Conservation (phyloP, 1,140 invertebrate genomes). For the Lysiphlebus fabarum region DNA sequence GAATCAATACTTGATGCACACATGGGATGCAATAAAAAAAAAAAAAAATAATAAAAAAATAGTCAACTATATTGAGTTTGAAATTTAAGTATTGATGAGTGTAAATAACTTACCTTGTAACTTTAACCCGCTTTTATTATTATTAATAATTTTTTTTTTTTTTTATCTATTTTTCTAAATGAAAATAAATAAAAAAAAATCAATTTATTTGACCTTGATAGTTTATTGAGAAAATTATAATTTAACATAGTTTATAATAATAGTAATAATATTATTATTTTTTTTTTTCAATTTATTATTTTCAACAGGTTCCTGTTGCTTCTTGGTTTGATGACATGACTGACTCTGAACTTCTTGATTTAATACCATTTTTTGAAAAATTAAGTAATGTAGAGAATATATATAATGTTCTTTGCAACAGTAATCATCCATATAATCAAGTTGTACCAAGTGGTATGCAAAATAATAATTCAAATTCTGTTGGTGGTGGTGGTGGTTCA, state of each 20-base stretch:
- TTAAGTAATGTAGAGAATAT: conserved; percentile 92
- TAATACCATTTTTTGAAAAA: conserved; percentile 95
- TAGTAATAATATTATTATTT: not conserved
- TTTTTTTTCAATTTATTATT: not conserved
- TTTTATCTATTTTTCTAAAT: no score
- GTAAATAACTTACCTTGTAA: no score
- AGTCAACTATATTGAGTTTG: conserved; percentile 1
- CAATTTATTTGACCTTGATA: no score
- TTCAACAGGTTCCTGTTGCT: conserved; percentile 84
- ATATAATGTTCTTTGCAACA: conserved; percentile 86
- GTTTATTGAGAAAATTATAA: not conserved
- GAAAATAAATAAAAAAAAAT: no score
- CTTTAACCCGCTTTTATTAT: no score
- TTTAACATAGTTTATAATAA: not conserved
- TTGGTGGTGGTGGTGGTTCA: conserved; percentile 43
- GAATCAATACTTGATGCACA: conserved; percentile 10
- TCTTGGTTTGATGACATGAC: conserved; percentile 98
- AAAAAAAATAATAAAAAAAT: conserved; percentile 7
- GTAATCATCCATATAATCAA: conserved; percentile 76
- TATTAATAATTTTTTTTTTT: no score
- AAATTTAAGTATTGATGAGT: no score
- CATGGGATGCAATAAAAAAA: not conserved
- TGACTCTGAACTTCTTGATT: conserved; percentile 89
- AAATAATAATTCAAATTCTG: conserved; percentile 43
- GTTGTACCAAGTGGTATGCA: conserved; percentile 37